These are phyloP conservation scores for Dasyornis broadbenti DNA, from an alignment of 2,113 vertebrate species.

Conservation along the genomic window DNA sequence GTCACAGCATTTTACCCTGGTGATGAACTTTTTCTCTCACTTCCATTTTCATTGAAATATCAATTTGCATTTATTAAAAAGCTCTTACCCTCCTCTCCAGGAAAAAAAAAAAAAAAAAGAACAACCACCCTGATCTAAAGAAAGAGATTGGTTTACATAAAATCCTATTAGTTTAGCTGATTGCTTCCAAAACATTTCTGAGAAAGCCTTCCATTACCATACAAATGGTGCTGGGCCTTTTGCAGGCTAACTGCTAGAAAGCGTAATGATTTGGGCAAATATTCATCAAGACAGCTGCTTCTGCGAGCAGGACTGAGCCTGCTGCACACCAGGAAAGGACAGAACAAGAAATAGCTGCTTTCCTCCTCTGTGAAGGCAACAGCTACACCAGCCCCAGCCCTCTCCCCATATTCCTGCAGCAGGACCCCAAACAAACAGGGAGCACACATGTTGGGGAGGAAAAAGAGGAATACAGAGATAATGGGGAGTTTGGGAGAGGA, in stretches of 20 bases:
- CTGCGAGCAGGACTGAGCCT: background rate
- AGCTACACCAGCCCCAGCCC: background rate
- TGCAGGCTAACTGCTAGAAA: slow-evolving; percentile 34
- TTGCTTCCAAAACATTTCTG: slow-evolving; percentile 60
- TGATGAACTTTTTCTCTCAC: slow-evolving; percentile 42
- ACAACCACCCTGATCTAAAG: slow-evolving; percentile 5
- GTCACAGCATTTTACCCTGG: background rate
- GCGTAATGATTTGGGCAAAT: slow-evolving; percentile 40
- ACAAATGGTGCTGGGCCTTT: slow-evolving; percentile 43
- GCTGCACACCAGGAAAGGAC: background rate
- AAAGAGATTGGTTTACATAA: slow-evolving; percentile 56
- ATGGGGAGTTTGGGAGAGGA: background rate
- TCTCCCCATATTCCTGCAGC: rapidly evolving
- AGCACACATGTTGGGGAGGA: rapidly evolving
- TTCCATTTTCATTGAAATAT: slow-evolving; percentile 56
- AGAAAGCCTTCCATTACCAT: slow-evolving; percentile 56
- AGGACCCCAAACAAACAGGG: background rate
- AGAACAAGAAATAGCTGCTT: background rate
- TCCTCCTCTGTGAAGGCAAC: background rate
- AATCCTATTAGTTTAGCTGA: slow-evolving; percentile 61
- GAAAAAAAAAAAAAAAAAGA: background rate
- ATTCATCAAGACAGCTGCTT: slow-evolving; percentile 50
- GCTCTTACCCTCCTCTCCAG: slow-evolving; percentile 17
- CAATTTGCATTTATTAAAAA: slow-evolving; percentile 62
- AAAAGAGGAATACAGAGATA: background rate